These are phyloP conservation scores for Heterotis niloticus DNA, from an alignment of 2,113 vertebrate species.

Conservation along the genomic window DNA sequence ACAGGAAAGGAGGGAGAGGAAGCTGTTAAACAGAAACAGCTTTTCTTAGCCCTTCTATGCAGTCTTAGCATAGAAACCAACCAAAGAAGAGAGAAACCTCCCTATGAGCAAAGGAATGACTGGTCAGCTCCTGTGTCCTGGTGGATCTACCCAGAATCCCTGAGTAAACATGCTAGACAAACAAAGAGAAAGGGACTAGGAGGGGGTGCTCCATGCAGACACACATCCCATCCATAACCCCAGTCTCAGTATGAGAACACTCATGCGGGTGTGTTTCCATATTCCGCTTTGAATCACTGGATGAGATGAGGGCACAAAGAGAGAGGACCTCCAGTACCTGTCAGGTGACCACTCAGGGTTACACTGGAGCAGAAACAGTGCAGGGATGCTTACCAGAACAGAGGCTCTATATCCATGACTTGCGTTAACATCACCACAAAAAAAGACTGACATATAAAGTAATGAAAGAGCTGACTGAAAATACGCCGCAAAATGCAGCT, in stretches of 20 bases:
- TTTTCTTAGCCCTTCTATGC: slow-evolving; percentile 64
- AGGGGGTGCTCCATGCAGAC: neutral
- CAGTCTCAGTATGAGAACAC: neutral
- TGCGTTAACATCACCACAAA: neutral
- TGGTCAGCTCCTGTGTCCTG: slow-evolving; percentile 51
- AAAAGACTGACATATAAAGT: neutral
- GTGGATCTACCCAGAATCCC: slow-evolving; percentile 5
- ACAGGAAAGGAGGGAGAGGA: slow-evolving; percentile 42
- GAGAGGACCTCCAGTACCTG: slow-evolving; percentile 27
- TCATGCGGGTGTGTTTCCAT: neutral
- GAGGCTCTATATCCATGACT: neutral
- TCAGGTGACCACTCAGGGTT: slow-evolving; percentile 1
- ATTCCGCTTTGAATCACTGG: slow-evolving; percentile 6
- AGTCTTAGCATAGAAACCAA: slow-evolving; percentile 63
- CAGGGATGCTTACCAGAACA: neutral
- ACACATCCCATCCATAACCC: neutral
- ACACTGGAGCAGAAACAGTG: neutral
- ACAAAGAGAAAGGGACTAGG: neutral
- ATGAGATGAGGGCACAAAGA: slow-evolving; percentile 58
- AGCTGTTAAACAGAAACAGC: slow-evolving; percentile 38
- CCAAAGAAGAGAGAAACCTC: slow-evolving; percentile 46
- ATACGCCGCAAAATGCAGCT: neutral
- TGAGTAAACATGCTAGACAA: neutral
- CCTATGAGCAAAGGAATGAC: slow-evolving; percentile 57
- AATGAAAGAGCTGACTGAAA: neutral